Percentiles rank a stretch among this genome's conserved stretches.
These are phyloP conservation scores for Gnathonemus echidnorhynchus DNA, from an alignment of 2,113 vertebrate species.

Conservation along the genomic window DNA sequence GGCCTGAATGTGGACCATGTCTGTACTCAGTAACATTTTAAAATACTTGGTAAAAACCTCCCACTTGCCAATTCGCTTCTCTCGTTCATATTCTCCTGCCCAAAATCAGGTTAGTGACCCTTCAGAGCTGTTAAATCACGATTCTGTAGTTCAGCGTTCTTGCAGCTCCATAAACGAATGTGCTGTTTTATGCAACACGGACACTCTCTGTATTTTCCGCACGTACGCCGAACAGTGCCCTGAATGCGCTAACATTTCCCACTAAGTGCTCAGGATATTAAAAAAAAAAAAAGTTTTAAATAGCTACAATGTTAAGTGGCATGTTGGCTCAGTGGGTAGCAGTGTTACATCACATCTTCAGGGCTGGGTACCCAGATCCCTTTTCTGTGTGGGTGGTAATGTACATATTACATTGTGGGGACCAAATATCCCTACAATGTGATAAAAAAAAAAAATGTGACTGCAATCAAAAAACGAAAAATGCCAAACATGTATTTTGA, in stretches of 20 bases:
- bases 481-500: neutral
- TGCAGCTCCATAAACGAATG: neutral
- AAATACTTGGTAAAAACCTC: neutral
- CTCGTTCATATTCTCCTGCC: neutral
- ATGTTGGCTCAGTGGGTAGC: neutral
- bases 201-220: neutral
- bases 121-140: neutral
- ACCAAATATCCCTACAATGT: neutral
- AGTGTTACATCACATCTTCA: neutral
- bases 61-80: neutral
- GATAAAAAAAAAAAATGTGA: neutral
- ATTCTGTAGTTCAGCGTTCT: neutral
- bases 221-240: neutral
- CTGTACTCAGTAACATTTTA: neutral
- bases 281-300: neutral
- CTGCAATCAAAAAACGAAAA: neutral
- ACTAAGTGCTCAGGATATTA: neutral
- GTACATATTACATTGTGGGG: neutral
- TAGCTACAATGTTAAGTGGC: neutral
- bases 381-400: neutral
- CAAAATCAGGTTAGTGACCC: neutral
- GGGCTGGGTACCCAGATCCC: neutral
- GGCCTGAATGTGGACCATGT: neutral
- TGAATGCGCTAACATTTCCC: neutral
- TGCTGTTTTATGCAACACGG: neutral